Evolutionary conservation across 2,797 vertebrate genomes (phyloP), one percentile per base, ranked within the genome.

Genomic region (Carapus acus): DNA sequence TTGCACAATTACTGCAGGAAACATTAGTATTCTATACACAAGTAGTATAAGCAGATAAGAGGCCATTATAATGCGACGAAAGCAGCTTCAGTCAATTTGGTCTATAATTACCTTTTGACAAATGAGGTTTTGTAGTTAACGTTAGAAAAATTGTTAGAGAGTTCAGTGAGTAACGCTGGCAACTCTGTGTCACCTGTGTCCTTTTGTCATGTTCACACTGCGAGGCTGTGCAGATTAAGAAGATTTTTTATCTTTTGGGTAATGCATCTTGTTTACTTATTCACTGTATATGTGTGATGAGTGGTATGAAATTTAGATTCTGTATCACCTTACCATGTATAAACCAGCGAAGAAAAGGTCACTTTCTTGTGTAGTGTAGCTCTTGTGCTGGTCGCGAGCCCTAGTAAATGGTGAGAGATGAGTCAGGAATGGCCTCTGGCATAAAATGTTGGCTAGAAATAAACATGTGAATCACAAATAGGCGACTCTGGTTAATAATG

Each of bases 41-140:
- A 27, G 15, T 43, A 40, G 51, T 41, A 39, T 24, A 33, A 33
- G 40, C 41, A 62, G 52, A 60, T 67, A 51, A 65, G 51, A 49
- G 53, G 48, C 31, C 19, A 62, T 67, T 62, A 49, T 56, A 61
- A 51, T 54, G 51, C 43, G 39, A 39, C 9, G 24, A 58, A 14
- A 41, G 27, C 31, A 17, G 42, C 37, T 54, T 41, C 17, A 51
- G 53, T 69, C 54, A 58, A 61, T 53, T 52, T 46, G 44, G n/a
- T 17, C 49, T 36, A 27, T 57, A 72, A 66, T 69, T 70, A 61
- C 42, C 23, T 49, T 49, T 58, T 52, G 58, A 54, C 19, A 67
- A 59, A 57, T 27, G n/a, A 18, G 27, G 47, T 55, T 50, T 62
- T 55, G 43, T 27, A 46, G 22, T 50, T 53, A 43, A 51, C 58